phyloP scores from a whole-genome alignment of 2,888 invertebrate species.

The Julus scanicus region DNA sequence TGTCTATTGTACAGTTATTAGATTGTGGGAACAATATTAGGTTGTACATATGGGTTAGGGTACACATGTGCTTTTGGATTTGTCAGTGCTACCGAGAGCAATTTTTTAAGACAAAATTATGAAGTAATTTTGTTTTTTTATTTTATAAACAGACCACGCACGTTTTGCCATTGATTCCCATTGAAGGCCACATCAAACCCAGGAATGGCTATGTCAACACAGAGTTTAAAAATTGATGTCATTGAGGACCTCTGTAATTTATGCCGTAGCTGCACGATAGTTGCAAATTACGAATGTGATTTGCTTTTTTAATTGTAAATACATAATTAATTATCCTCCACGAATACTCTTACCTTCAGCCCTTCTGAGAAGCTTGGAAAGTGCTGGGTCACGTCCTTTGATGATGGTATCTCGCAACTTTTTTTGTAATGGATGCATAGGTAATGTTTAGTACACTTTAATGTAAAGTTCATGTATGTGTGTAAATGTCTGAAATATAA shows the following conservation, averaged over 20 bases:
- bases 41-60: no score
- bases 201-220: conserved; percentile 47
- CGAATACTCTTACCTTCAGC: not conserved
- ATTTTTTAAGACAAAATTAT: not conserved
- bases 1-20: no score
- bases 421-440: not conserved
- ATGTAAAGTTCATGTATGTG: not conserved
- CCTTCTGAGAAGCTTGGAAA: not conserved
- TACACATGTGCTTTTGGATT: not conserved
- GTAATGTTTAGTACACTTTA: not conserved
- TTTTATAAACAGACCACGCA: conserved; percentile 25
- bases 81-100: not conserved
- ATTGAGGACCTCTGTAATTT: not conserved
- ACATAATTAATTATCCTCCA: conserved; percentile 25
- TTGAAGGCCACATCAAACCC: conserved; percentile 10
- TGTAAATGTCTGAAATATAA: not conserved
- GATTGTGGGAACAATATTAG: no score
- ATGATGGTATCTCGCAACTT: conserved; percentile 17
- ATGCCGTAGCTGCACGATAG: not conserved
- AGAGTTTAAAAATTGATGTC: conserved; percentile 32
- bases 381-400: conserved; percentile 28
- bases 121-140: not conserved
- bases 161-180: conserved; percentile 10
- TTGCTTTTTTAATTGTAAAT: conserved; percentile 48
- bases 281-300: not conserved